Base-by-base conservation (phyloP, 2,797 vertebrate genomes). In the Pipistrellus nathusii region DNA sequence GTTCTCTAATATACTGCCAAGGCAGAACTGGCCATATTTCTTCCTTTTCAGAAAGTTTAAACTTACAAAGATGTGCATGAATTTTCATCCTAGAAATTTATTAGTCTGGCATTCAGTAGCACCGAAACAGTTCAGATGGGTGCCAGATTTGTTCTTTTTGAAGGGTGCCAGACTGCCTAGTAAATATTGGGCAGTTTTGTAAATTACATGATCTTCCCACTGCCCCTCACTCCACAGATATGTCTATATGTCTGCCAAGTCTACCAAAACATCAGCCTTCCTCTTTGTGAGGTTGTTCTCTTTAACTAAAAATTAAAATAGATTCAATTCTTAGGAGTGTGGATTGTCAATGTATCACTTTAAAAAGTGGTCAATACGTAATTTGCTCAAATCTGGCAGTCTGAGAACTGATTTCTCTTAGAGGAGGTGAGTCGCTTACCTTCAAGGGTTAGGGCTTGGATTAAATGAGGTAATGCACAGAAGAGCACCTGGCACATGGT, bases 41-140 rank as follows among this genome's bases (percentile, higher is more conserved):
- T 86, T 77, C 30, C 48, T 95, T 27, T 91, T 59, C 85, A 41
- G 35, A 68, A 68, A 68, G 68, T 75, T 93, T 94, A 80, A 86
- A 41, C n/a, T 32, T 62, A 62, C 12, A 38, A 90, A 92, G 55
- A 12, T 44, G 32, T 62, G 3, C 73, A 4, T 92, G 62, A 51
- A 48, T 95, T 90, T 92, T 75, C 55, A 46, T 66, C n/a, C 46
- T 38, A 46, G 77, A 68, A 76, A 27, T 80, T 30, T 64, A 64
- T 30, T 87, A 3, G 35, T 21, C 38, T 91, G 93, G 62, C 55
- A 75, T 81, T 90, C 48, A 41, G 30, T 51, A 48, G 80, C 20
- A 46, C 13, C 32, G 44, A 32, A 32, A 32, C 23, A 38, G 12
- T n/a, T 35, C 53, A 46, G 35, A 35, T 46, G 82, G 69, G 23